Percentiles rank a stretch among this genome's conserved stretches.
Evolutionary conservation across 1,140 invertebrate genomes (phyloP).

Genomic region (Heliconius nattereri): DNA sequence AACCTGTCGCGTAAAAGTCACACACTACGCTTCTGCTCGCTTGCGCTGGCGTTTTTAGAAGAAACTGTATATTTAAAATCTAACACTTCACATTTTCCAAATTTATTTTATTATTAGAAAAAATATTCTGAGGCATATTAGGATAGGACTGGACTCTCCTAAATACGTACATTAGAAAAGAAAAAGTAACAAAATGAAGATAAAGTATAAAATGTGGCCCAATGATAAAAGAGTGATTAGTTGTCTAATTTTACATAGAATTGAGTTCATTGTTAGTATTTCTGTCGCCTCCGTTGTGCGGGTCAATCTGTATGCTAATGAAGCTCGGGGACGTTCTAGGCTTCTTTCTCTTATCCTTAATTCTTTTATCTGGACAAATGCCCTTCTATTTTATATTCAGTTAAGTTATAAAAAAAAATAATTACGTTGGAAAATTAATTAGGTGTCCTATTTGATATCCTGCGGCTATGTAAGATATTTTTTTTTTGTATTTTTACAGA

Average conservation of each 20-base stretch:
- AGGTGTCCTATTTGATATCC: not conserved
- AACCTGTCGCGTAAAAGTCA: no score
- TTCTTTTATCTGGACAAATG: constrained; percentile 35
- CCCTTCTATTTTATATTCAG: constrained; percentile 28
- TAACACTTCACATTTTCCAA: no score
- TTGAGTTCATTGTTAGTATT: constrained; percentile 58
- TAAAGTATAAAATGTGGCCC: not conserved
- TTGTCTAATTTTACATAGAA: constrained; percentile 51
- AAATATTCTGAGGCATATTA: no score
- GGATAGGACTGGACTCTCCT: no score
- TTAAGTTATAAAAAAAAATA: constrained; percentile 12
- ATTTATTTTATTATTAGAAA: no score
- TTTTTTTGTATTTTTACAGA: not conserved
- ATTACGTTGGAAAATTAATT: not conserved
- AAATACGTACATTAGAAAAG: no score
- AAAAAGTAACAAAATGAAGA: no score
- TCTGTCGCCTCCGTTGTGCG: constrained; percentile 45
- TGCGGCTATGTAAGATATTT: not conserved
- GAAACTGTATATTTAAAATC: no score
- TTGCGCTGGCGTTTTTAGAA: no score
- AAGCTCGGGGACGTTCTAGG: constrained; percentile 40
- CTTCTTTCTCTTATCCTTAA: constrained; percentile 36
- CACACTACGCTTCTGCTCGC: no score
- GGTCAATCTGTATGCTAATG: constrained; percentile 75
- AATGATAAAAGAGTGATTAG: constrained; percentile 32